Base-by-base conservation (phyloP, 2,113 vertebrate species). In the Nannospalax galili region DNA sequence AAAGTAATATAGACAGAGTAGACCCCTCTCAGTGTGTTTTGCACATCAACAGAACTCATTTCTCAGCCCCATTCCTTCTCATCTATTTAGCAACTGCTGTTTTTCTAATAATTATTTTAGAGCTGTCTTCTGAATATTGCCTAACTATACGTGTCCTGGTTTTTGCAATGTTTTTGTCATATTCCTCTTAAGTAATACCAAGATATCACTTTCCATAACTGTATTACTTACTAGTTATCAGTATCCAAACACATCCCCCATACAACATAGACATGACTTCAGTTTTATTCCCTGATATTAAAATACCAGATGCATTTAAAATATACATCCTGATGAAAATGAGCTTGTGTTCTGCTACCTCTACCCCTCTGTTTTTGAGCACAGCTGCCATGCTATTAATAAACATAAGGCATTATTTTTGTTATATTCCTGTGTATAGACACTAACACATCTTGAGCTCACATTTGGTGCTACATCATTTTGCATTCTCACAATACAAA, bases 321-420 rank as follows among this genome's bases (percentile, higher is more conserved):
- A 7, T 78, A 92, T 37, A 8, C 35, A 90, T n/a, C 1, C 24
- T 91, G 91, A 91, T 30, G 86, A 96, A 94, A 95, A 91, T 64
- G 7, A 87, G 0, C 52, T 77, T 93, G 64, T 78, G 79, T 22
- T 77, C 62, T 48, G 28, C 88, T 91, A 94, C 1, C 40, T 92
- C 75, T 82, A 11, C 65, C 32, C 12, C 20, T 72, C 85, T 62
- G 70, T 93, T 91, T n/a, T 56, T 79, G 92, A 95, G 85, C 74
- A 28, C 60, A 97, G 65, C 35, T 95, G 80, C 8, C 56, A 89
- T 94, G 95, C 92, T 94, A 95, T 92, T 69, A 88, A 97, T 97
- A 97, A 93, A 92, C 30, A 11, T 17, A 92, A 95, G 67, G 70
- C 64, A 52, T 35, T 93, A 22, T 96, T 94, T 93, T 90, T 85